phyloP scores from a whole-genome alignment of 2,113 vertebrate genomes.

The Campylorhamphus procurvoides region DNA sequence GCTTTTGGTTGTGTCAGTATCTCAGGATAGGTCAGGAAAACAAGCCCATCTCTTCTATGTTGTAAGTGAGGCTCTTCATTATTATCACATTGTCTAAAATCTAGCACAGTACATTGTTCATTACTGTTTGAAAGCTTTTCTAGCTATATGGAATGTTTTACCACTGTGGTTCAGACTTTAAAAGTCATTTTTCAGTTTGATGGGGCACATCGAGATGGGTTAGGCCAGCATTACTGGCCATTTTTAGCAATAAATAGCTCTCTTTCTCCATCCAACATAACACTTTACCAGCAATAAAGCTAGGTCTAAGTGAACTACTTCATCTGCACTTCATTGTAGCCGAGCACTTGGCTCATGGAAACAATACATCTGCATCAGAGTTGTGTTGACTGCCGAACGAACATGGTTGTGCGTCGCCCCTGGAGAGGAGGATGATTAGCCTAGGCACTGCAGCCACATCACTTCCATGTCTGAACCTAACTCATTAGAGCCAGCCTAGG shows the following conservation, averaged over 20 bases:
- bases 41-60: background rate
- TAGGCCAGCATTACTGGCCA: background rate
- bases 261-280: background rate
- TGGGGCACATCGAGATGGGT: background rate
- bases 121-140: background rate
- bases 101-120: background rate
- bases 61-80: background rate
- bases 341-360: background rate
- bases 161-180: background rate
- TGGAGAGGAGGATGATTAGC: background rate
- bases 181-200: background rate
- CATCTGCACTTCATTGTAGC: background rate
- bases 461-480: background rate
- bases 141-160: background rate
- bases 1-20: background rate
- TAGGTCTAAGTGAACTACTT: background rate
- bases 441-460: background rate
- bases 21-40: background rate
- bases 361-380: background rate
- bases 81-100: background rate
- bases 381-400: background rate
- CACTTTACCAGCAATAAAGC: background rate
- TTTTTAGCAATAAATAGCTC: background rate
- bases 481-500: background rate
- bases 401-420: background rate